Evolutionary conservation across 1,140 invertebrate genomes (phyloP).

Genomic region (Tyrophagus putrescentiae): DNA sequence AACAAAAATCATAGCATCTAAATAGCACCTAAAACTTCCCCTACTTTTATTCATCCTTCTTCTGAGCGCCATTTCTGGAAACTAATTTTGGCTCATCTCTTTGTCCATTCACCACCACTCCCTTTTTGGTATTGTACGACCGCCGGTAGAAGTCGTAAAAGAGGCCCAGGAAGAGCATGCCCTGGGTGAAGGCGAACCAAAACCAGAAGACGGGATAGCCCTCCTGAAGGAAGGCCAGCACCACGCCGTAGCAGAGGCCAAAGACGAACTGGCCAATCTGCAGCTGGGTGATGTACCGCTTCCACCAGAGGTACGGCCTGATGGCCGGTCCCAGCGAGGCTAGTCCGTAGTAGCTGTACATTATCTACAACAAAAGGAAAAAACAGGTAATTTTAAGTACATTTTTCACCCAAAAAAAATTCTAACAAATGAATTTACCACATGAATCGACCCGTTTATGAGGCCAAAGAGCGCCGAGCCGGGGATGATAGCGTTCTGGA

Average conservation of each 20-base stretch:
- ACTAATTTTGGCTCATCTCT: no score
- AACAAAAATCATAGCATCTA: no score
- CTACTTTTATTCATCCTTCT: no score
- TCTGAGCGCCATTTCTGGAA: no score
- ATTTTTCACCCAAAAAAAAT: no score
- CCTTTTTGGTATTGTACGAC: constrained; percentile 6
- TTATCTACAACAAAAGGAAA: no score
- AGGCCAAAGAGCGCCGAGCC: constrained; percentile 23
- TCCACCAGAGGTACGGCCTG: constrained; percentile 55
- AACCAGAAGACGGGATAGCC: neutral
- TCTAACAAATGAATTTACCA: no score
- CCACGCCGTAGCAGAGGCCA: neutral
- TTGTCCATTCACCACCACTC: no score
- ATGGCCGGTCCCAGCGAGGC: constrained; percentile 62
- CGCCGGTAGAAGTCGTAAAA: constrained; percentile 2
- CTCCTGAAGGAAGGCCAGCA: neutral
- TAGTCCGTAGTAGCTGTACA: constrained; percentile 72
- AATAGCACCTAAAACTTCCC: no score
- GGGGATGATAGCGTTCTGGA: neutral
- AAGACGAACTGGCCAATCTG: constrained; percentile 35
- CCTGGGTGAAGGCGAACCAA: neutral
- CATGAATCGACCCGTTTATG: constrained; percentile 34
- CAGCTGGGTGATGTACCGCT: constrained; percentile 41
- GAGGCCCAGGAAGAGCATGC: neutral
- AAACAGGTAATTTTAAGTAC: no score